Conservation (phyloP, 2,797 vertebrate genomes). For the Percopsis omiscomaycus region DNA sequence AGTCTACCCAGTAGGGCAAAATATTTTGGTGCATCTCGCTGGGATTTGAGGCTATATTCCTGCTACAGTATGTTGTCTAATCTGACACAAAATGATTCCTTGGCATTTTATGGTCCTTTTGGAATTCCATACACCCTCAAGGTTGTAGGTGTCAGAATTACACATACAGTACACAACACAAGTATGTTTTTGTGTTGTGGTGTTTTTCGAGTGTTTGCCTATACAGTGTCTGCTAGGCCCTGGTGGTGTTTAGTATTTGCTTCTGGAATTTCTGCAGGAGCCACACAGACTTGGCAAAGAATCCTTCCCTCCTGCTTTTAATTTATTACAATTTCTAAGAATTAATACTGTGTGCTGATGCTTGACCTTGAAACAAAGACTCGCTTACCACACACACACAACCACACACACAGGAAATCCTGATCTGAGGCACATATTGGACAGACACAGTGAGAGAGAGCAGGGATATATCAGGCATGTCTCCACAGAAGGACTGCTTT, state of each 20-base stretch:
- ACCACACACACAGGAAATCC: background rate
- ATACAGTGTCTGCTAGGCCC: too few relatives aligned
- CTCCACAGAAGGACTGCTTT: background rate
- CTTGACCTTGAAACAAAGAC: background rate
- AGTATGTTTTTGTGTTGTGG: too few relatives aligned
- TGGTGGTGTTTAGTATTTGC: background rate
- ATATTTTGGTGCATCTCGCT: too few relatives aligned
- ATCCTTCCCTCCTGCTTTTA: background rate
- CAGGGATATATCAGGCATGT: background rate
- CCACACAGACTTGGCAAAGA: too few relatives aligned
- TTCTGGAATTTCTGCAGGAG: background rate
- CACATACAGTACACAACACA: too few relatives aligned
- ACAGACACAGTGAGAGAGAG: background rate
- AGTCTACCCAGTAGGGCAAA: background rate
- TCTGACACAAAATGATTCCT: too few relatives aligned
- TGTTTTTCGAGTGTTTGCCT: too few relatives aligned
- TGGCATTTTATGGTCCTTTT: too few relatives aligned
- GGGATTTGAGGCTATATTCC: too few relatives aligned
- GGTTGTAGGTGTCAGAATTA: too few relatives aligned
- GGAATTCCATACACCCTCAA: too few relatives aligned
- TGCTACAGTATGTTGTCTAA: too few relatives aligned
- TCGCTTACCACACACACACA: background rate
- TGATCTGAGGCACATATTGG: background rate
- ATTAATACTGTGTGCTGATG: background rate
- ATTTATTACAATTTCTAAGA: background rate